These are phyloP conservation scores for Zygogramma bicolorata DNA, from an alignment of 2,888 invertebrate species.

Conservation along the genomic window DNA sequence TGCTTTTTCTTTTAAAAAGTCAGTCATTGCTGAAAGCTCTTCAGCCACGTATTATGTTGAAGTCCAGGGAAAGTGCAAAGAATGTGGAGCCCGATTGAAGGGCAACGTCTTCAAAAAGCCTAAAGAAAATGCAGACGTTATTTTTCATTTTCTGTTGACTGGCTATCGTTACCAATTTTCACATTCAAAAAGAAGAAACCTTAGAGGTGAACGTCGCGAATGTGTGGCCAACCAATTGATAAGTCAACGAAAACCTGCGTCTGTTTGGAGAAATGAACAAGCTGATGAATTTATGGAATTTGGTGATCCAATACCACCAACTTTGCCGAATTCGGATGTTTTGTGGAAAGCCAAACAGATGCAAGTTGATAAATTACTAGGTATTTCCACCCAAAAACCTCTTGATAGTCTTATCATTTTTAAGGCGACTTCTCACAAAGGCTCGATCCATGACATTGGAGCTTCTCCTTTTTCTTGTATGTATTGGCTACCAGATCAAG, in stretches of 20 bases:
- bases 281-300: conserved; percentile 6
- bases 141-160: background rate
- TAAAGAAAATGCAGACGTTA: conserved; percentile 5
- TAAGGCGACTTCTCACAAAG: background rate
- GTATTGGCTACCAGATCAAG: background rate
- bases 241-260: conserved; percentile 14
- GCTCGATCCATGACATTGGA: background rate
- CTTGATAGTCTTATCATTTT: background rate
- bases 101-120: background rate
- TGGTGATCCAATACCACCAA: conserved; percentile 18
- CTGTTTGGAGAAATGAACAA: conserved; percentile 12
- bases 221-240: conserved; percentile 8
- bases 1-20: conserved; percentile 18
- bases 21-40: conserved; percentile 1
- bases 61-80: conserved; percentile 8
- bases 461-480: conserved; percentile 1
- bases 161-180: background rate
- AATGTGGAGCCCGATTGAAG: conserved; percentile 10
- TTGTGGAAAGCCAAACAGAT: conserved; percentile 9
- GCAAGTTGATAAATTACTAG: conserved; percentile 12
- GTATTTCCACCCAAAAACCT: conserved; percentile 6
- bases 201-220: conserved; percentile 3
- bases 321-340: conserved; percentile 17
- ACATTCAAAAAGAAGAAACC: no score
- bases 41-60: conserved; percentile 3